Percentiles rank a stretch among this genome's conserved stretches.
These are phyloP conservation scores for Ametastegia equiseti DNA, from an alignment of 2,888 invertebrate genomes.

Conservation along the genomic window DNA sequence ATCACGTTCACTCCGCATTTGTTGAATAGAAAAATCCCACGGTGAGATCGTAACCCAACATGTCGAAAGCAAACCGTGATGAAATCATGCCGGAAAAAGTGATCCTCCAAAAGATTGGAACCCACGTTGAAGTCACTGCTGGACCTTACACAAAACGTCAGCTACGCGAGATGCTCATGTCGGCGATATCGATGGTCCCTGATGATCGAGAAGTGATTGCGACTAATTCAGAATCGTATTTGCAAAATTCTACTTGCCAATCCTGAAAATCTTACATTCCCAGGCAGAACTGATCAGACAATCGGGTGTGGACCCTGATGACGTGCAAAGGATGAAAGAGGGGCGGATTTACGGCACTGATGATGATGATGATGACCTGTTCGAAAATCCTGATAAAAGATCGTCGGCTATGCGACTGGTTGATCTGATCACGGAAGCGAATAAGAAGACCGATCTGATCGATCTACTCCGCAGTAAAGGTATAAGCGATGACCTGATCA, in stretches of 20 bases:
- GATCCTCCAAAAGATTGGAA: conserved; percentile 47
- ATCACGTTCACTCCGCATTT: neutral
- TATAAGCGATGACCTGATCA: conserved; percentile 52
- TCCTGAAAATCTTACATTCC: neutral
- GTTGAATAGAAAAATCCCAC: neutral
- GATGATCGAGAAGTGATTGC: conserved; percentile 25
- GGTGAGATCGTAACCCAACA: neutral
- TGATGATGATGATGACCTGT: neutral
- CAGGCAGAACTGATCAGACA: neutral
- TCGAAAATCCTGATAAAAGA: neutral
- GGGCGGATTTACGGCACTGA: conserved; percentile 21
- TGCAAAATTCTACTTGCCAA: neutral
- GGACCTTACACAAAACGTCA: conserved; percentile 50
- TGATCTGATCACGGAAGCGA: neutral
- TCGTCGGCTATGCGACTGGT: neutral
- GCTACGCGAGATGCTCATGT: conserved; percentile 46
- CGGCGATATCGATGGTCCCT: conserved; percentile 42
- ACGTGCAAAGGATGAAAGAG: conserved; percentile 43
- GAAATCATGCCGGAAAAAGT: conserved; percentile 41
- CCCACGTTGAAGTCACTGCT: conserved; percentile 39
- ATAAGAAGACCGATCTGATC: neutral
- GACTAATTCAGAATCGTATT: neutral
- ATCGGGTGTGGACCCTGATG: neutral
- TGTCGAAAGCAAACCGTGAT: neutral
- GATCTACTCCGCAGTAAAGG: conserved; percentile 51